phyloP scores from a whole-genome alignment of 2,113 vertebrate species.

The Semicossyphus pulcher region DNA sequence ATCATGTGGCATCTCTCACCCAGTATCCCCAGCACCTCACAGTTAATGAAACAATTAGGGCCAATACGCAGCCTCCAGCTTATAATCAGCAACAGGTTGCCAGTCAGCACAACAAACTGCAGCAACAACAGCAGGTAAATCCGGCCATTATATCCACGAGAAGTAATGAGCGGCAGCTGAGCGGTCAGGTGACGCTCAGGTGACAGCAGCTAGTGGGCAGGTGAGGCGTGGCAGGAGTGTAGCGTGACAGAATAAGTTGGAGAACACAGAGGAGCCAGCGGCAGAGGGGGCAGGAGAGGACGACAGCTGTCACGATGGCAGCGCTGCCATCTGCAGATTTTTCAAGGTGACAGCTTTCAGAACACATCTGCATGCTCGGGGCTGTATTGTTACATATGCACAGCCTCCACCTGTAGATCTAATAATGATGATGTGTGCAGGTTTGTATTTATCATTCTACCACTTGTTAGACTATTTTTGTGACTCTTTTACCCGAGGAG shows the following conservation, averaged over 20 bases:
- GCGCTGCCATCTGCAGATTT: not conserved
- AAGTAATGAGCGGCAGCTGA: constrained; percentile 12
- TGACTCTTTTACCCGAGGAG: not conserved
- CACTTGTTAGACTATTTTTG: not conserved
- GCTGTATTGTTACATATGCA: not conserved
- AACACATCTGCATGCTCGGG: not conserved
- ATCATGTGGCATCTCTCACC: not conserved
- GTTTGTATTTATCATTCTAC: not conserved
- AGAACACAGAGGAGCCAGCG: not conserved
- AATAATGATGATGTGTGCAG: not conserved
- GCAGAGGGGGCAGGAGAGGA: not conserved
- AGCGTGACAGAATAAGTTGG: not conserved
- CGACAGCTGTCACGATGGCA: constrained; percentile 3
- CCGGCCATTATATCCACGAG: not conserved
- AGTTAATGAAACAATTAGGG: not conserved
- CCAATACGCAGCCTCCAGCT: not conserved
- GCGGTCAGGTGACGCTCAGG: not conserved
- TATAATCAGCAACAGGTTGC: constrained; percentile 21
- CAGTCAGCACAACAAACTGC: not conserved
- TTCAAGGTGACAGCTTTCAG: not conserved
- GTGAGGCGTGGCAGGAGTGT: constrained; percentile 13
- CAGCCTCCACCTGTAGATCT: not conserved
- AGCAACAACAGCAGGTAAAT: constrained; percentile 2
- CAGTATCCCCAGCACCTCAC: not conserved
- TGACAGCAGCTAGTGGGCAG: constrained; percentile 13